A percentile compares a stretch with the other conserved stretches of the same genome.
Conservation (phyloP, 2,797 vertebrate species). For the Lutjanus campechanus region DNA sequence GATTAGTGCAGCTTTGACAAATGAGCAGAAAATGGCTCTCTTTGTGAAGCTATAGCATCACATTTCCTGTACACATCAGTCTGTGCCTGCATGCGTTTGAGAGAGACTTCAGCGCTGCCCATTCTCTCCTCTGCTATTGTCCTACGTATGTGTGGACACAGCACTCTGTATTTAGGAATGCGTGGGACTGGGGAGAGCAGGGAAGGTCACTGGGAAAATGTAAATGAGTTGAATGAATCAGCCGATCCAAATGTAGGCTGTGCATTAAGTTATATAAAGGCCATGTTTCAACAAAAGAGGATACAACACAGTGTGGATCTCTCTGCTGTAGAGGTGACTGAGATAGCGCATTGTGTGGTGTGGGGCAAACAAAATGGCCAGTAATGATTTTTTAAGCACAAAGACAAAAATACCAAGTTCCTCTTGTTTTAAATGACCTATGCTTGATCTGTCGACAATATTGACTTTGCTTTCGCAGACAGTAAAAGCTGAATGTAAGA, state of each 20-base stretch:
- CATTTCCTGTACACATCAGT: conserved; percentile 7
- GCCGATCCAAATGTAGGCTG: conserved; percentile 73
- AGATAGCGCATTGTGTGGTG: conserved; percentile 24
- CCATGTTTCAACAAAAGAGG: conserved; percentile 35
- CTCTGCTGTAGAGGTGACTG: conserved; percentile 26
- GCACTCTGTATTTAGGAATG: conserved; percentile 76
- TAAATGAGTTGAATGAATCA: conserved; percentile 81
- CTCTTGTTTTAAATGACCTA: conserved; percentile 24
- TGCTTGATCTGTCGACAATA: conserved; percentile 5
- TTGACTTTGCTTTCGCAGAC: not conserved
- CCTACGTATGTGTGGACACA: conserved; percentile 71
- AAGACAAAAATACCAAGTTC: conserved; percentile 15
- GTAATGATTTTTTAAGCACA: conserved; percentile 23
- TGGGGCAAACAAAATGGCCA: conserved; percentile 5
- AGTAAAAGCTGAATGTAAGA: conserved; percentile 4
- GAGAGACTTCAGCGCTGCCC: conserved; percentile 46
- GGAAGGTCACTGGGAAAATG: conserved; percentile 78
- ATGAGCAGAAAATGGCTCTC: conserved; percentile 27
- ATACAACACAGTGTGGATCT: conserved; percentile 16
- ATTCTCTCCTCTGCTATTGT: conserved; percentile 56
- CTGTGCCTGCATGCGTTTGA: conserved; percentile 22
- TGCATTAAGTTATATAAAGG: conserved; percentile 76
- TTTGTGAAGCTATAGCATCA: not conserved
- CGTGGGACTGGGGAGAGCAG: conserved; percentile 72
- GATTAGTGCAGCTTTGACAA: conserved; percentile 57